phyloP scores from a whole-genome alignment of 2,113 vertebrate genomes.

The Canis aureus region DNA sequence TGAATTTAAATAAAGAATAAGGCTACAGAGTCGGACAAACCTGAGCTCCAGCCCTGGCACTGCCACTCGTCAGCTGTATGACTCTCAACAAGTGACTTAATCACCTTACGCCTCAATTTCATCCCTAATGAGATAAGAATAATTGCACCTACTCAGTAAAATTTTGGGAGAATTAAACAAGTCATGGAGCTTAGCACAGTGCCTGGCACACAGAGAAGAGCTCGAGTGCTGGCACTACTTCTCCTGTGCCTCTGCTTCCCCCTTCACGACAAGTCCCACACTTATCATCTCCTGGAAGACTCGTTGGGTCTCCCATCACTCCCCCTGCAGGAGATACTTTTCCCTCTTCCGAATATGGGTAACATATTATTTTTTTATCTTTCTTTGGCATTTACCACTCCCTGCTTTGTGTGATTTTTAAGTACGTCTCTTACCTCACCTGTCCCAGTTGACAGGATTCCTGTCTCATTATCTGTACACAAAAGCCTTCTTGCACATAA shows the following conservation, averaged over 20 bases:
- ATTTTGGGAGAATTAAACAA: background rate
- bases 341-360: background rate
- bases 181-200: background rate
- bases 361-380: background rate
- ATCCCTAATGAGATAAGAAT: background rate
- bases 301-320: background rate
- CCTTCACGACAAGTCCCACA: background rate
- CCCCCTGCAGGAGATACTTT: background rate
- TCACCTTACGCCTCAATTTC: background rate
- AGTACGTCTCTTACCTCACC: background rate
- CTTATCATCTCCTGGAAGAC: background rate
- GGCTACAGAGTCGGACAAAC: background rate
- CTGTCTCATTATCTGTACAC: background rate
- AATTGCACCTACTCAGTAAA: background rate
- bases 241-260: background rate
- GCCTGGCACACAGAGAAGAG: background rate
- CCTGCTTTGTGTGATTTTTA: background rate
- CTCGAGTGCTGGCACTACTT: rapidly evolving
- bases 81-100: background rate
- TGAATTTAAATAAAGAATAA: background rate
- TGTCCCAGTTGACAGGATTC: background rate
- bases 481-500: background rate
- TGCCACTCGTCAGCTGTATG: background rate
- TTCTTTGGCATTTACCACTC: background rate
- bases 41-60: background rate